These are phyloP conservation scores for Nothoprocta perdicaria DNA, from an alignment of 2,113 vertebrate species.

Conservation along the genomic window DNA sequence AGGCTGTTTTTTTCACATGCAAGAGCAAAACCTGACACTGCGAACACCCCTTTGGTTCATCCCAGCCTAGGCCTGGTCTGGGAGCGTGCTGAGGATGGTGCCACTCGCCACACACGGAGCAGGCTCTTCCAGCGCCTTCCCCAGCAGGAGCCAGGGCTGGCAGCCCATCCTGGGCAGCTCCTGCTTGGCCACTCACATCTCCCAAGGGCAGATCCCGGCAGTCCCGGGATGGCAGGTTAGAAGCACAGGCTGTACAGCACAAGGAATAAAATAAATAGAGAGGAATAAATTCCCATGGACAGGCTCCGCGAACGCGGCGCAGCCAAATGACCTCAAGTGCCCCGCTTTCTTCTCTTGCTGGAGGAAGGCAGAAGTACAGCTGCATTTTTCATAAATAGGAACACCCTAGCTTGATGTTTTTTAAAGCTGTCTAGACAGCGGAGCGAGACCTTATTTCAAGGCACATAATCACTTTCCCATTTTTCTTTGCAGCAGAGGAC, in stretches of 20 bases:
- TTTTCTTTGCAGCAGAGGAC: slow-evolving; percentile 50
- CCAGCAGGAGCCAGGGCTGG: rapidly evolving
- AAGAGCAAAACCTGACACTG: background rate
- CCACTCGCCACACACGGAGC: too few relatives aligned
- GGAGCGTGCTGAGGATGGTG: background rate
- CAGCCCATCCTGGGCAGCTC: background rate
- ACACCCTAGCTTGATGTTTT: slow-evolving; percentile 63
- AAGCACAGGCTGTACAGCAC: background rate
- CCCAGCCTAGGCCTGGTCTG: too few relatives aligned
- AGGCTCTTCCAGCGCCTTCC: background rate
- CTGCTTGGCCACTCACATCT: background rate
- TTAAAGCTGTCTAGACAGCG: slow-evolving; percentile 72
- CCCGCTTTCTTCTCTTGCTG: background rate
- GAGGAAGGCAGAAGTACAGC: slow-evolving; percentile 35
- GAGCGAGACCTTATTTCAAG: slow-evolving; percentile 68
- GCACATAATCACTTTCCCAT: slow-evolving; percentile 71
- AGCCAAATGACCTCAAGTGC: slow-evolving; percentile 59
- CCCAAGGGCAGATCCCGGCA: background rate
- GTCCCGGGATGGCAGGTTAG: background rate
- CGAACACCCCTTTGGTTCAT: background rate
- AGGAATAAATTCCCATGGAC: slow-evolving; percentile 49
- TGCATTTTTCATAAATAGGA: slow-evolving; percentile 69
- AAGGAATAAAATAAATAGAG: slow-evolving; percentile 15
- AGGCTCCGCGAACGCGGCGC: background rate
- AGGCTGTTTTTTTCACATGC: background rate